Conservation (phyloP, 2,113 vertebrate species). For the Propithecus coquereli region DNA sequence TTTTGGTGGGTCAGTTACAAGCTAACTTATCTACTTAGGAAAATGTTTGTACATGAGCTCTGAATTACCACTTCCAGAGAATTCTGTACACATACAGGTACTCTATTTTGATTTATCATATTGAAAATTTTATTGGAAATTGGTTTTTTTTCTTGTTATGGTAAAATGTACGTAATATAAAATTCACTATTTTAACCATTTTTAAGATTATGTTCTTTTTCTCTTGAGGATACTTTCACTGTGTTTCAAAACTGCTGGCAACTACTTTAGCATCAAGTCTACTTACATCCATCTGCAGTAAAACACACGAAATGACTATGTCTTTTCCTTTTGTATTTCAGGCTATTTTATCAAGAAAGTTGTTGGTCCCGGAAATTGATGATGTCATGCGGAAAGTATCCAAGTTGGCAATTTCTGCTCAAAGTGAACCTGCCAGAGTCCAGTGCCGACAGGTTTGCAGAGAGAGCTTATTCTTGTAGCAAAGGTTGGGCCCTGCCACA, state of each 20-base stretch:
- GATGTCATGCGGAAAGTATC: constrained; percentile 94
- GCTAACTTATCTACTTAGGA: neutral
- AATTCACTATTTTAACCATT: neutral
- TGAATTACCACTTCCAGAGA: neutral
- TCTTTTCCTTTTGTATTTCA: constrained; percentile 64
- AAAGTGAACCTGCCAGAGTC: constrained; percentile 88
- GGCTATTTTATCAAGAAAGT: constrained; percentile 95
- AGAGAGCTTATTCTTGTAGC: neutral
- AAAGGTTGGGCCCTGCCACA: neutral
- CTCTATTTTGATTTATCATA: neutral
- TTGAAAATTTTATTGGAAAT: neutral
- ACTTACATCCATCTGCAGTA: neutral
- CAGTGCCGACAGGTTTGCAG: constrained; percentile 94
- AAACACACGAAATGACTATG: neutral
- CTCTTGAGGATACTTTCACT: neutral
- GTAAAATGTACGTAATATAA: neutral
- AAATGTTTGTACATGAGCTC: neutral
- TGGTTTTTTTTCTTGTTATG: neutral
- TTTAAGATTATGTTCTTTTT: neutral
- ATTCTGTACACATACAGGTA: neutral
- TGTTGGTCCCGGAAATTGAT: constrained; percentile 96
- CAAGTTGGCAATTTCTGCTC: constrained; percentile 89
- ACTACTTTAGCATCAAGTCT: neutral
- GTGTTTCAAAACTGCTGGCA: neutral
- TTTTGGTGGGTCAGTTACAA: neutral